These are phyloP conservation scores for Mylabris sibirica DNA, from an alignment of 2,888 invertebrate genomes.

Conservation along the genomic window DNA sequence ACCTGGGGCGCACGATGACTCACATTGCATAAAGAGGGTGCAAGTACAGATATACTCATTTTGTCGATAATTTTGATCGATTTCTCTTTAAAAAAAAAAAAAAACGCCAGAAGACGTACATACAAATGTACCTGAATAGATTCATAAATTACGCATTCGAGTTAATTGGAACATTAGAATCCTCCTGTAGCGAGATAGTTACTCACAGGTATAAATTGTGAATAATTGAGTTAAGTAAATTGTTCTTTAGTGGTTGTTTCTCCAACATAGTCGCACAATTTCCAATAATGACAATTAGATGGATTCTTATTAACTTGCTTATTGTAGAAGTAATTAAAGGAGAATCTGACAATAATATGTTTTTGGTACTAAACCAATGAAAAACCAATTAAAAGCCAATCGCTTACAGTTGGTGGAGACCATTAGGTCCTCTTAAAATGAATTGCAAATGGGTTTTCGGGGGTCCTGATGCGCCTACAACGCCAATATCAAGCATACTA, in stretches of 20 bases:
- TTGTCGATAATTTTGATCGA: neutral
- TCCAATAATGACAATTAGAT: slow-evolving; percentile 1
- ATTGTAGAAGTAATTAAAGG: neutral
- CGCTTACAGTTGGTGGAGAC: slow-evolving; percentile 14
- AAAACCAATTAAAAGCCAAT: slow-evolving; percentile 13
- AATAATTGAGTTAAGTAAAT: slow-evolving; percentile 12
- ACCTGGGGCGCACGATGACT: slow-evolving; percentile 30
- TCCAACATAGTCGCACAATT: neutral
- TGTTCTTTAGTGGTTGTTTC: slow-evolving; percentile 3
- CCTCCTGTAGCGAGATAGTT: neutral
- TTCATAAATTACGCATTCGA: slow-evolving; percentile 9
- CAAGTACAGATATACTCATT: no score
- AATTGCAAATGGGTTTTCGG: slow-evolving; percentile 9
- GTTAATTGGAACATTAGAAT: slow-evolving; percentile 9
- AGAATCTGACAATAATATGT: slow-evolving; percentile 8
- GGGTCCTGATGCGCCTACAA: slow-evolving; percentile 1
- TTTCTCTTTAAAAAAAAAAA: neutral
- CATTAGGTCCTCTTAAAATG: slow-evolving; percentile 12
- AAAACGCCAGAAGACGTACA: no score
- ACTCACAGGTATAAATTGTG: slow-evolving; percentile 4
- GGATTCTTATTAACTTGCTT: slow-evolving; percentile 1
- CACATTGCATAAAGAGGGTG: neutral
- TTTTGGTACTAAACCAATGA: neutral
- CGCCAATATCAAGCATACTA: slow-evolving; percentile 6
- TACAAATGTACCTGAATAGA: slow-evolving; percentile 12